Conservation (phyloP, 1,140 invertebrate genomes). For the Brachionus rotundiformis region DNA sequence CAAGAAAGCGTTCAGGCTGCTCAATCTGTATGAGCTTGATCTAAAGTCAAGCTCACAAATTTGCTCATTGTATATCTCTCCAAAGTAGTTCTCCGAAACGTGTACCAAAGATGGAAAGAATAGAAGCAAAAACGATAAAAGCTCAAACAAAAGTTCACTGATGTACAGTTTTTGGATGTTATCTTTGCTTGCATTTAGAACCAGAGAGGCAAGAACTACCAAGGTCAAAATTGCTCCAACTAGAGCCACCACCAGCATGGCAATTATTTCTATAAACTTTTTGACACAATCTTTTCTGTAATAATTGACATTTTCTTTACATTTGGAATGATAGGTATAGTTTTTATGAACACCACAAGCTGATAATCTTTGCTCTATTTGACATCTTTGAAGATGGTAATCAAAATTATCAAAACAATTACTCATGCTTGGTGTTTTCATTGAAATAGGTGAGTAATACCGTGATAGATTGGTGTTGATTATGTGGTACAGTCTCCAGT, state of each 20-base stretch:
- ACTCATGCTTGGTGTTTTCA: not conserved
- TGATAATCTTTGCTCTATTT: not conserved
- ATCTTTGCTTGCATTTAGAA: not conserved
- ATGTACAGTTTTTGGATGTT: not conserved
- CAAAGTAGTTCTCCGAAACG: not conserved
- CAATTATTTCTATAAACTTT: not conserved
- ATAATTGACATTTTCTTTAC: not conserved
- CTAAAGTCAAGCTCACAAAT: not conserved
- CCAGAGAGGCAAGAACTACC: not conserved
- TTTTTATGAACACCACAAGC: not conserved
- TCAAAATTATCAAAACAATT: slow-evolving; percentile 14
- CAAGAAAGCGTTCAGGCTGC: not conserved
- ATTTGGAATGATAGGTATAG: not conserved
- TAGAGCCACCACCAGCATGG: not conserved
- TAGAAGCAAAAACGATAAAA: not conserved
- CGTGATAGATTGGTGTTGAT: not conserved
- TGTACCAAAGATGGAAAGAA: not conserved
- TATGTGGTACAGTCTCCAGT: not conserved
- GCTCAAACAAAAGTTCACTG: not conserved
- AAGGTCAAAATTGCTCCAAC: not conserved
- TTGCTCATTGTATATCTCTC: not conserved
- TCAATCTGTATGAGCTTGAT: not conserved
- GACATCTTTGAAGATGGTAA: not conserved
- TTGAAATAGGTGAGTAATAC: not conserved
- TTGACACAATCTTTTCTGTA: not conserved